Conservation (phyloP, 2,888 invertebrate species). For the Melitaea athalia region DNA sequence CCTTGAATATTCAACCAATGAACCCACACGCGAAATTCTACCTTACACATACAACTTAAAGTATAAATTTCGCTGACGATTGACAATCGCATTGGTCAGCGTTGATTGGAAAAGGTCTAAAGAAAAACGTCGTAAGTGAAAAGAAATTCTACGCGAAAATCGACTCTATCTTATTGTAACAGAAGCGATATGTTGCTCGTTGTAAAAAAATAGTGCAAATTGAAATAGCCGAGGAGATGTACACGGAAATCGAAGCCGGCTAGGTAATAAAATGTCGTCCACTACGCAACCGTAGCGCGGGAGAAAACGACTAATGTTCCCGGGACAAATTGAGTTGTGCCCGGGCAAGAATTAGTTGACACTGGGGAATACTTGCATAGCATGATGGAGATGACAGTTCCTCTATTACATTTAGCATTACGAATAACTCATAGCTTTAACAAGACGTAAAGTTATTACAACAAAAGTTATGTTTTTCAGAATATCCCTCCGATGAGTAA, state of each 20-base stretch:
- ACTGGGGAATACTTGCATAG: slow-evolving; percentile 55
- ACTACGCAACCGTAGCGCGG: slow-evolving; percentile 64
- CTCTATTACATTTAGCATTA: slow-evolving; percentile 39
- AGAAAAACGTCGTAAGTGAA: slow-evolving; percentile 50
- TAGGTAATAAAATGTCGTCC: slow-evolving; percentile 67
- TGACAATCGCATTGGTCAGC: slow-evolving; percentile 58
- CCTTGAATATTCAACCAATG: slow-evolving; percentile 37
- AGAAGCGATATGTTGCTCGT: slow-evolving; percentile 32
- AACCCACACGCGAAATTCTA: slow-evolving; percentile 44
- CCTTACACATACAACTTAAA: slow-evolving; percentile 41
- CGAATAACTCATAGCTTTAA: too few relatives aligned
- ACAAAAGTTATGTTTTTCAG: too few relatives aligned
- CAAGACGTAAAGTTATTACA: too few relatives aligned
- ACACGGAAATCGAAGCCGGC: slow-evolving; percentile 48
- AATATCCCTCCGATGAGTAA: too few relatives aligned
- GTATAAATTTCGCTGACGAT: slow-evolving; percentile 42
- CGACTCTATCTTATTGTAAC: slow-evolving; percentile 40
- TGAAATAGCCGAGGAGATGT: slow-evolving; percentile 63
- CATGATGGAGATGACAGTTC: slow-evolving; percentile 47
- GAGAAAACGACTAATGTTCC: slow-evolving; percentile 79
- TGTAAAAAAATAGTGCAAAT: slow-evolving; percentile 62
- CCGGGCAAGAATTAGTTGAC: slow-evolving; percentile 73
- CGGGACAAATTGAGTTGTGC: slow-evolving; percentile 78
- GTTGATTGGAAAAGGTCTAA: slow-evolving; percentile 63
- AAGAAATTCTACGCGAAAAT: slow-evolving; percentile 41